phyloP scores from a whole-genome alignment of 2,113 vertebrate species.

The Phalacrocorax carbo region DNA sequence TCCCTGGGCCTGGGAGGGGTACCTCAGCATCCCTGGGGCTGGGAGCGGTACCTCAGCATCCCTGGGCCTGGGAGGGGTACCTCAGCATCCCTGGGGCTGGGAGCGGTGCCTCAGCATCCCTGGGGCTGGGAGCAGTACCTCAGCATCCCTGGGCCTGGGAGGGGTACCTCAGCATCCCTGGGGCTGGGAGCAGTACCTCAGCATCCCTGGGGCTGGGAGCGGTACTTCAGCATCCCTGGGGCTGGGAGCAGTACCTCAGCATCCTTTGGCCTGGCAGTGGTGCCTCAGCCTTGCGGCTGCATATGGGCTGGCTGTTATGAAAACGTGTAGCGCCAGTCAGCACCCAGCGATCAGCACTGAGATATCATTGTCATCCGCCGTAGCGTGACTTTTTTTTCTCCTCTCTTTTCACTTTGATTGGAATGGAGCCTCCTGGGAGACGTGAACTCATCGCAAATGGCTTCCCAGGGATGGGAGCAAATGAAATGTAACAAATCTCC shows the following conservation, averaged over 20 bases:
- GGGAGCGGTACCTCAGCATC: neutral
- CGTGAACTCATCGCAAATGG: conserved; percentile 74
- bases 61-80: accelerated
- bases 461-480: conserved; percentile 81
- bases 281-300: neutral
- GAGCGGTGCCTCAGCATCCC: neutral
- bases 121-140: neutral
- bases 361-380: neutral
- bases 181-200: accelerated
- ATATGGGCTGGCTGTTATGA: neutral
- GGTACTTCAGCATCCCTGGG: neutral
- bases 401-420: conserved; percentile 39
- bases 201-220: accelerated
- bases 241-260: neutral
- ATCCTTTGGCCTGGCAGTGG: neutral
- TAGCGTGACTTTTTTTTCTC: neutral
- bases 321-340: neutral
- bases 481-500: conserved; percentile 90
- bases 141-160: neutral
- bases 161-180: neutral
- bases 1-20: accelerated
- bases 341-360: neutral
- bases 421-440: conserved; percentile 66
- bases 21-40: neutral
- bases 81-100: neutral